These are phyloP conservation scores for Sialia sialis DNA, from an alignment of 2,113 vertebrate species.

Conservation along the genomic window DNA sequence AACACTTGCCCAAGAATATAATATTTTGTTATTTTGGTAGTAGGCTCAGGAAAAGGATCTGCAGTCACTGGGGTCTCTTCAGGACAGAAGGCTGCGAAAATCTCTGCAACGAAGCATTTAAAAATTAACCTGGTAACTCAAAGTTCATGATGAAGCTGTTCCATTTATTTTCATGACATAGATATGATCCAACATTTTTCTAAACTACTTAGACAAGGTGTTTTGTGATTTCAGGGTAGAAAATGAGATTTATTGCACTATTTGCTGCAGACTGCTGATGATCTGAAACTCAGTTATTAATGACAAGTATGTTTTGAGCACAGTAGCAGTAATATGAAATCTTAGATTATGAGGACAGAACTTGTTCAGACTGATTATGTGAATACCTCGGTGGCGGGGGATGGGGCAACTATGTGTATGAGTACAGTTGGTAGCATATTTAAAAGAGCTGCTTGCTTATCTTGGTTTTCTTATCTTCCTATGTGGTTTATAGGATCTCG, in stretches of 20 bases:
- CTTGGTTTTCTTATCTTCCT: neutral
- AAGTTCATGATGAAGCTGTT: neutral
- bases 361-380: neutral
- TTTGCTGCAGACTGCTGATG: neutral
- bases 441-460: neutral
- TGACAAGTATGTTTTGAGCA: neutral
- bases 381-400: neutral
- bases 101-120: neutral
- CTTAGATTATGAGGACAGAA: neutral
- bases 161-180: neutral
- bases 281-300: neutral
- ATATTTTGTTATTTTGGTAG: neutral
- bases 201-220: neutral
- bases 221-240: neutral
- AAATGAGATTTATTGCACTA: neutral
- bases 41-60: neutral
- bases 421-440: neutral
- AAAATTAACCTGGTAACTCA: slow-evolving; percentile 42
- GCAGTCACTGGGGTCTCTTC: neutral
- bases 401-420: neutral
- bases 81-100: neutral
- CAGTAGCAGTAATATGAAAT: neutral
- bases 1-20: neutral
- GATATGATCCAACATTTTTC: neutral
- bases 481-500: neutral